Evolutionary conservation across 2,888 invertebrate species (phyloP), one percentile per base, ranked within the genome.

Genomic region (Stictocephala bisonia): DNA sequence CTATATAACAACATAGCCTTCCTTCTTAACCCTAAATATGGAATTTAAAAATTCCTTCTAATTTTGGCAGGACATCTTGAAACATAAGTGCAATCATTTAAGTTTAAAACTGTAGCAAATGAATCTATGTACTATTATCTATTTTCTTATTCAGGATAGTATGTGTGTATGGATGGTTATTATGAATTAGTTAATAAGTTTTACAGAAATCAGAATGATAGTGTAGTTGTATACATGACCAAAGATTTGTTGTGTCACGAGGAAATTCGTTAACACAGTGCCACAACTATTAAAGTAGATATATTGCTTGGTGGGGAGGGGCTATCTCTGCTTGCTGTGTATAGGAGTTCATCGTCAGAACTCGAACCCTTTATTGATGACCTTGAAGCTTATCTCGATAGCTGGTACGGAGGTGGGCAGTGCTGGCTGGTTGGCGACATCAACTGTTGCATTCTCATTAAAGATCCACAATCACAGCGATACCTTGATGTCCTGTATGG

Each of bases 401-500:
- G n/a, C 44, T 4, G 44, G 44, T 7, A 4, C 18, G 18, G 4
- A 18, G 13, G n/a, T 18, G 3, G 44, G 44, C 7, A 4, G 44
- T n/a, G n/a, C 44, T 44, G 44, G 44, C 44, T 44, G 7, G 44
- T 44, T n/a, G 44, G 44, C 13, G 44, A 44, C 44, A 44, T 44
- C n/a, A 44, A 44, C 18, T 44, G 44, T 44, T 44, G 44, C 18
- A 44, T 44, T 44, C n/a, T 44, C 15, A n/a, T 3, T 4, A 3
- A 4, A 44, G 13, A 44, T 3, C 3, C n/a, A 6, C 44, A 7
- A 3, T n/a, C 44, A 13, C 44, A 44, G 13, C 44, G 44, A 7
- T 44, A 44, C n/a, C 44, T 44, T 44, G 44, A 44, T n/a, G 44
- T 44, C 18, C 44, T 44, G 6, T 44, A 44, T 44, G 44, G 44